phyloP scores from a whole-genome alignment of 2,888 invertebrate genomes.

The Dugesia japonica region DNA sequence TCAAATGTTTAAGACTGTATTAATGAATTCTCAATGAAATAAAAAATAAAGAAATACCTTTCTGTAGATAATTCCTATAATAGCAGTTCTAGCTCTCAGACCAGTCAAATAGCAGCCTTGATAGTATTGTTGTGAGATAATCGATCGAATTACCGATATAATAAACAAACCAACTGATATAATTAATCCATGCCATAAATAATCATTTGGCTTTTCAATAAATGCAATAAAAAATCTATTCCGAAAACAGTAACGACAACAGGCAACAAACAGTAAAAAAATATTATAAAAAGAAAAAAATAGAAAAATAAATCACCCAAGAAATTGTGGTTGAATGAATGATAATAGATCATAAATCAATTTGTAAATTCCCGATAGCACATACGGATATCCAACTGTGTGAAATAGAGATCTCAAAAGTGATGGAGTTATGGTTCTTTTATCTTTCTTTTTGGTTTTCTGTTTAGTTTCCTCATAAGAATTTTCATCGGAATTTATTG shows the following conservation, averaged over 20 bases:
- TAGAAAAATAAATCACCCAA: slow-evolving; percentile 55
- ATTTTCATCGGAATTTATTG: too few species aligned
- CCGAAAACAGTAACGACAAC: too few species aligned
- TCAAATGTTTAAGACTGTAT: too few species aligned
- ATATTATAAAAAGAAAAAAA: too few species aligned
- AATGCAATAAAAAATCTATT: slow-evolving; percentile 33
- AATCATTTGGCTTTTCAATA: slow-evolving; percentile 38
- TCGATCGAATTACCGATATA: slow-evolving; percentile 46
- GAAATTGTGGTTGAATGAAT: slow-evolving; percentile 73
- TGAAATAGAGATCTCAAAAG: neutral
- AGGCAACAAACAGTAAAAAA: too few species aligned
- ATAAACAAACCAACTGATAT: slow-evolving; percentile 46
- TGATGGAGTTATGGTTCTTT: too few species aligned
- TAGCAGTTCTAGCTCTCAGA: slow-evolving; percentile 48
- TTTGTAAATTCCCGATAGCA: slow-evolving; percentile 70
- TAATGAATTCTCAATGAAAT: too few species aligned
- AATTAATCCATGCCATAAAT: slow-evolving; percentile 43
- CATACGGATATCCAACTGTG: slow-evolving; percentile 64
- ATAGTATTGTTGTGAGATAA: slow-evolving; percentile 50
- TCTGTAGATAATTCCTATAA: slow-evolving; percentile 49
- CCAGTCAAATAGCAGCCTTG: slow-evolving; percentile 49
- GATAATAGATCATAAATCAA: slow-evolving; percentile 65
- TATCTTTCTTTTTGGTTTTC: too few species aligned
- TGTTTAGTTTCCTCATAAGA: too few species aligned
- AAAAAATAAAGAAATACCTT: slow-evolving; percentile 48